These are phyloP conservation scores for Ptycholaimellus sp. DNA, from an alignment of 2,888 invertebrate species.

Conservation along the genomic window DNA sequence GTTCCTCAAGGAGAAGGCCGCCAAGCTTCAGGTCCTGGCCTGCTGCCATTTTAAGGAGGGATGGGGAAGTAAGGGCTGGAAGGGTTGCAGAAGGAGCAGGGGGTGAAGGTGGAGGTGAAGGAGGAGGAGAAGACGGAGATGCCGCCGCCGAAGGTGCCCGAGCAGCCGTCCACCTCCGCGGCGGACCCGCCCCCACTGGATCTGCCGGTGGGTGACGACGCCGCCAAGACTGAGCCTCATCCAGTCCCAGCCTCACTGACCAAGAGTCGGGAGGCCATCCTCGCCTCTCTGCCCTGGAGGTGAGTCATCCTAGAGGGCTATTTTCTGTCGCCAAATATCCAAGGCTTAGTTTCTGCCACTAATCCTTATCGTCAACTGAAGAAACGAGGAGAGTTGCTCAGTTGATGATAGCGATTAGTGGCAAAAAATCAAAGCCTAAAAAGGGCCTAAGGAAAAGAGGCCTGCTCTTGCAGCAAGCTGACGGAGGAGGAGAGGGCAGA, in stretches of 20 bases:
- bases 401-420: no score
- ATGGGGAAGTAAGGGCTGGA: constrained; percentile 2
- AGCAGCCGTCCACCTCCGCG: constrained; percentile 8
- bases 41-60: not conserved
- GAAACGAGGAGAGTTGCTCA: no score
- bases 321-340: no score
- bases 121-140: constrained; percentile 7
- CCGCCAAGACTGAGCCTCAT: constrained; percentile 21
- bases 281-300: constrained; percentile 7
- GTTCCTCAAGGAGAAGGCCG: constrained; percentile 60
- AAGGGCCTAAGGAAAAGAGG: no score
- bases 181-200: constrained; percentile 9
- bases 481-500: constrained; percentile 13
- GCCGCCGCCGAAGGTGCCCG: constrained; percentile 11
- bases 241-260: no score
- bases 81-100: constrained; percentile 4
- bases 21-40: constrained; percentile 43
- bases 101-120: constrained; percentile 3
- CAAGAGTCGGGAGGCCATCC: no score
- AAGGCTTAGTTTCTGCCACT: no score
- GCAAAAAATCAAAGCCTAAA: no score
- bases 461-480: constrained; percentile 10
- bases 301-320: constrained; percentile 8
- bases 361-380: no score
- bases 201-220: constrained; percentile 16